These are phyloP conservation scores for Herminia tarsipennalis DNA, from an alignment of 2,888 invertebrate genomes.

Conservation along the genomic window DNA sequence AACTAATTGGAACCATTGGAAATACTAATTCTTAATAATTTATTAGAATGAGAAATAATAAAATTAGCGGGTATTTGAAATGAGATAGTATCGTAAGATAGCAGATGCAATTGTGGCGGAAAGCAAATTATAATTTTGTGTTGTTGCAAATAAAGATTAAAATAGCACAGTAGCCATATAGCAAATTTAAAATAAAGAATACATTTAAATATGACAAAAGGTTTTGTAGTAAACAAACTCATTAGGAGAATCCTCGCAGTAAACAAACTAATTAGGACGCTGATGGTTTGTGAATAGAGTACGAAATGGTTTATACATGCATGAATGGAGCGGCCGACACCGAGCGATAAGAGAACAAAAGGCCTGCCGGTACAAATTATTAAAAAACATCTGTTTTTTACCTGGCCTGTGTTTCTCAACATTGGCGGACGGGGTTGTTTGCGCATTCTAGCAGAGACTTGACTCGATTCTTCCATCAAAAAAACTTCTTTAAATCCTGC, in stretches of 20 bases:
- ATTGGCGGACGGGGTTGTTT: too few relatives aligned
- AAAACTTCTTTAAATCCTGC: not conserved
- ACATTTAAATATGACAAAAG: not conserved
- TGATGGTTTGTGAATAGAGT: not conserved
- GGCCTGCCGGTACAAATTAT: not conserved
- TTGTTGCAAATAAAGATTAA: not conserved
- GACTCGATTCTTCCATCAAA: not conserved
- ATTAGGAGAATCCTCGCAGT: too few relatives aligned
- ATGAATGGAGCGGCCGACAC: not conserved
- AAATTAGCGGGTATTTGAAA: not conserved
- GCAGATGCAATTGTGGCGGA: not conserved
- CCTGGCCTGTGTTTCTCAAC: not conserved
- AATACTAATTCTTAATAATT: not conserved
- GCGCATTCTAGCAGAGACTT: not conserved
- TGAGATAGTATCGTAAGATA: not conserved
- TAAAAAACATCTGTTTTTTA: not conserved
- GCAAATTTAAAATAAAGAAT: not conserved
- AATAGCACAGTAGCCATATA: too few relatives aligned
- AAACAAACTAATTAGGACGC: not conserved
- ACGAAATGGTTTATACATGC: not conserved
- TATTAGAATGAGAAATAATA: not conserved
- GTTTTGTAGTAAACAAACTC: not conserved
- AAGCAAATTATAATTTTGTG: not conserved
- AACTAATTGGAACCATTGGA: constrained; percentile 3
- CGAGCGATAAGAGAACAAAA: constrained; percentile 14